phyloP scores from a whole-genome alignment of 2,797 vertebrate genomes.

The Cirrhinus molitorella region DNA sequence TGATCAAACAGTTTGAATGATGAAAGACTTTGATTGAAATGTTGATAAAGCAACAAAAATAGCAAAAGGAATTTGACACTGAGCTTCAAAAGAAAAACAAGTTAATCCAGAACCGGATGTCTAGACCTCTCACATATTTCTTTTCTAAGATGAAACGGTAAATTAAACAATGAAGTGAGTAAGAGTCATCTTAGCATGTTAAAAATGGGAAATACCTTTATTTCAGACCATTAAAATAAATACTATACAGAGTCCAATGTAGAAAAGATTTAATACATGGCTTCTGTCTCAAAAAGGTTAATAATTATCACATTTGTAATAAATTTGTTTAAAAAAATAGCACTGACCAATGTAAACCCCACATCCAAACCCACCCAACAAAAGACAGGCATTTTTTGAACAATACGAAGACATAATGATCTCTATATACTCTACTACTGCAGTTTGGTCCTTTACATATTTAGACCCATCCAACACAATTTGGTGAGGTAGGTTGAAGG shows the following conservation, averaged over 20 bases:
- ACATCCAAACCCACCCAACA: constrained; percentile 65
- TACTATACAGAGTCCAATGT: constrained; percentile 90
- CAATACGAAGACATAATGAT: constrained; percentile 62
- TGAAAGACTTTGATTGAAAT: neutral
- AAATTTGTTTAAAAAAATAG: constrained; percentile 78
- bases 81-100: neutral
- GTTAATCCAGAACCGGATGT: neutral
- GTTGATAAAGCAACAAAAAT: neutral
- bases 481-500: constrained; percentile 78
- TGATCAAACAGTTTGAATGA: neutral
- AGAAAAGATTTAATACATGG: constrained; percentile 83
- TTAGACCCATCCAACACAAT: constrained; percentile 64
- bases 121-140: neutral
- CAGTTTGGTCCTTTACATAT: constrained; percentile 67
- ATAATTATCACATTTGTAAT: constrained; percentile 75
- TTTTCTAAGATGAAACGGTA: neutral
- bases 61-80: neutral
- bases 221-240: constrained; percentile 89
- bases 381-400: constrained; percentile 68
- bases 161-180: constrained; percentile 41
- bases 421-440: constrained; percentile 65
- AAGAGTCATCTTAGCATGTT: constrained; percentile 68
- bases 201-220: constrained; percentile 82
- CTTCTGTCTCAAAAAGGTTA: constrained; percentile 82
- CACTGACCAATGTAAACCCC: constrained; percentile 75